A percentile compares a stretch with the other conserved stretches of the same genome.
Conservation (phyloP, 2,888 invertebrate species). For the Cotesia congregata region DNA sequence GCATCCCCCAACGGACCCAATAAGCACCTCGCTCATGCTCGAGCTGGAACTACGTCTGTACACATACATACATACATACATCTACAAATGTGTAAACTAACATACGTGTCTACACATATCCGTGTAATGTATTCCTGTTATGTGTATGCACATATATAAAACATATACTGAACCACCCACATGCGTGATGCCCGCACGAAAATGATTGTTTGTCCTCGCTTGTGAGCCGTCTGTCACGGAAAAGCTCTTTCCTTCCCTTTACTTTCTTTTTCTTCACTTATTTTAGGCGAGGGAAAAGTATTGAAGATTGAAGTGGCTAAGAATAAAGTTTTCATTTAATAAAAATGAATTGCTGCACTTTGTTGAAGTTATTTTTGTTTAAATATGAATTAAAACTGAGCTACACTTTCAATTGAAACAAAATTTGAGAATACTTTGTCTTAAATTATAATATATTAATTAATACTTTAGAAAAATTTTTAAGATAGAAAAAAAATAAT, state of each 20-base stretch:
- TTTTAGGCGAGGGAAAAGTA: too few species aligned
- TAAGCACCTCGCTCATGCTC: slow-evolving; percentile 61
- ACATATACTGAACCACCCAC: slow-evolving; percentile 47
- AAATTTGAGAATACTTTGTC: too few species aligned
- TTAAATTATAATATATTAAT: too few species aligned
- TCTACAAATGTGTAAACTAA: slow-evolving; percentile 7
- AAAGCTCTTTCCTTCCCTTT: slow-evolving; percentile 44
- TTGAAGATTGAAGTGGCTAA: too few species aligned
- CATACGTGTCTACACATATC: slow-evolving; percentile 27
- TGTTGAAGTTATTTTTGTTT: too few species aligned
- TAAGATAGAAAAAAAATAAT: too few species aligned
- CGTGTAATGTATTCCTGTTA: slow-evolving; percentile 28
- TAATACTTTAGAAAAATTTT: too few species aligned
- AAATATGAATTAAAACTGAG: too few species aligned
- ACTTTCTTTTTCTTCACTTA: too few species aligned
- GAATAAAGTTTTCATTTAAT: too few species aligned
- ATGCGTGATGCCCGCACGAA: slow-evolving; percentile 48
- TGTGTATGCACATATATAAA: slow-evolving; percentile 13
- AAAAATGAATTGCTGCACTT: too few species aligned
- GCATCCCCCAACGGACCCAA: slow-evolving; percentile 67
- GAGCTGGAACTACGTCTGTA: slow-evolving; percentile 46
- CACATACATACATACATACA: slow-evolving; percentile 28
- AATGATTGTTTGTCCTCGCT: slow-evolving; percentile 60
- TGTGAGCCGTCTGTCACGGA: slow-evolving; percentile 63
- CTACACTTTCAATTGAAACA: too few species aligned